A percentile compares a stretch with the other conserved stretches of the same genome.
Evolutionary conservation across 1,140 invertebrate genomes (phyloP).

Genomic region (Augochlora pura): DNA sequence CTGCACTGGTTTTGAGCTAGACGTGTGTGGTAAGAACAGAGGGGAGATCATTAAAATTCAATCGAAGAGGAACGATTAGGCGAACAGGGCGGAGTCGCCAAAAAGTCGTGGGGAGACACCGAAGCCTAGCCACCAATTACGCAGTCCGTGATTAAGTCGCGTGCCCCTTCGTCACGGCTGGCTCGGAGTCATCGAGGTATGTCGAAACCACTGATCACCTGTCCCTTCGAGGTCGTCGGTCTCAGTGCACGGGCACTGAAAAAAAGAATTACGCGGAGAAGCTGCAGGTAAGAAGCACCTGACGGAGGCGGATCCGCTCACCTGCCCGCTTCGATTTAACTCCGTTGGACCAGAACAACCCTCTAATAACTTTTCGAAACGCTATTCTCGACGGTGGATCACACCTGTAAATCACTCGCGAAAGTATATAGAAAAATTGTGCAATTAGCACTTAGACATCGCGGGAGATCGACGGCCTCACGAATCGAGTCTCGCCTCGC

Average conservation of each 20-base stretch:
- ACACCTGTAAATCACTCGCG: too few relatives aligned
- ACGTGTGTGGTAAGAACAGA: too few relatives aligned
- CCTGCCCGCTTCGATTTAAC: constrained; percentile 39
- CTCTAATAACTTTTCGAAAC: constrained; percentile 34
- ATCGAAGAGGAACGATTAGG: neutral
- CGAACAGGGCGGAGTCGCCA: neutral
- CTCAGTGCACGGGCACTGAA: constrained; percentile 35
- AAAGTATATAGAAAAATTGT: too few relatives aligned
- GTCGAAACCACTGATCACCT: constrained; percentile 55
- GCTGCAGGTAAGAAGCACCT: constrained; percentile 39
- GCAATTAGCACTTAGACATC: too few relatives aligned
- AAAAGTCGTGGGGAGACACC: neutral
- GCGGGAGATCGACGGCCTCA: too few relatives aligned
- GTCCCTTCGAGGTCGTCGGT: constrained; percentile 7
- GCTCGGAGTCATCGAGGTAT: constrained; percentile 64
- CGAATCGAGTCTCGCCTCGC: too few relatives aligned
- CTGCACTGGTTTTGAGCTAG: too few relatives aligned
- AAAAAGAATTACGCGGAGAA: constrained; percentile 15
- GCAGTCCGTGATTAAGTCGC: constrained; percentile 39
- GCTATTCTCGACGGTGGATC: neutral
- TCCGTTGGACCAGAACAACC: constrained; percentile 35
- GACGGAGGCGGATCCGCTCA: constrained; percentile 44
- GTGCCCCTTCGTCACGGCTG: constrained; percentile 67
- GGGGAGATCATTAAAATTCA: neutral
- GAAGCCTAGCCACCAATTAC: neutral